phyloP scores from a whole-genome alignment of 2,888 invertebrate species.

The Epirrhoe alternata region DNA sequence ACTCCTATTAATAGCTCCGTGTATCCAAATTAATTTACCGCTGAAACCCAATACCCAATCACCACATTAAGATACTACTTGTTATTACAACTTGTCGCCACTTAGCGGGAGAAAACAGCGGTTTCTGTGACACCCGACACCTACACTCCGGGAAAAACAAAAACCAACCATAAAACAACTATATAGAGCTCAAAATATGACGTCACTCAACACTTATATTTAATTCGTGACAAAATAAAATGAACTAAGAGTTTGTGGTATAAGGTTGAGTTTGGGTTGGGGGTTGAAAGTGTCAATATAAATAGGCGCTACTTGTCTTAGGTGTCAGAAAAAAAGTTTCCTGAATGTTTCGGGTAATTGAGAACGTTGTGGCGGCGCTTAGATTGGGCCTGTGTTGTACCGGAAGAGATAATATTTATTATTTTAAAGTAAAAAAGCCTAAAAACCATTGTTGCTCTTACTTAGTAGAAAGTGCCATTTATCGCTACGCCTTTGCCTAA shows the following conservation, averaged over 20 bases:
- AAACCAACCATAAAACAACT: conserved; percentile 29
- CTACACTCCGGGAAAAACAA: conserved; percentile 23
- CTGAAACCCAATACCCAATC: conserved; percentile 55
- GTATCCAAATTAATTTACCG: conserved; percentile 41
- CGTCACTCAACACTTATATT: conserved; percentile 1
- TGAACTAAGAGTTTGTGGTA: not conserved
- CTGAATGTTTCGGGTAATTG: conserved; percentile 61
- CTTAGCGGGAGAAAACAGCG: conserved; percentile 65
- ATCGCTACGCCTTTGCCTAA: too few species aligned
- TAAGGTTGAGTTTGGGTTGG: conserved; percentile 20
- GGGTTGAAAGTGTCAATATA: conserved; percentile 47
- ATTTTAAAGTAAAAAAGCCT: not conserved
- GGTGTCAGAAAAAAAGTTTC: conserved; percentile 62
- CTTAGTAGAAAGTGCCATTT: too few species aligned
- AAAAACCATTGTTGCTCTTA: not conserved
- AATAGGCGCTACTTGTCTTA: conserved; percentile 71
- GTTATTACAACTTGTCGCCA: conserved; percentile 79
- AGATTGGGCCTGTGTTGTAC: conserved; percentile 23
- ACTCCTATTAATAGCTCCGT: conserved; percentile 27
- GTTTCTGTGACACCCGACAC: conserved; percentile 70
- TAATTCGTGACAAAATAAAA: not conserved
- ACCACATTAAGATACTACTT: conserved; percentile 67
- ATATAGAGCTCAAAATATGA: not conserved
- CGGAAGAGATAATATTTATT: conserved; percentile 13
- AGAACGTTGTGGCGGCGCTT: conserved; percentile 58